These are phyloP conservation scores for Macaca nemestrina DNA, from an alignment of 2,113 vertebrate species.

Conservation along the genomic window DNA sequence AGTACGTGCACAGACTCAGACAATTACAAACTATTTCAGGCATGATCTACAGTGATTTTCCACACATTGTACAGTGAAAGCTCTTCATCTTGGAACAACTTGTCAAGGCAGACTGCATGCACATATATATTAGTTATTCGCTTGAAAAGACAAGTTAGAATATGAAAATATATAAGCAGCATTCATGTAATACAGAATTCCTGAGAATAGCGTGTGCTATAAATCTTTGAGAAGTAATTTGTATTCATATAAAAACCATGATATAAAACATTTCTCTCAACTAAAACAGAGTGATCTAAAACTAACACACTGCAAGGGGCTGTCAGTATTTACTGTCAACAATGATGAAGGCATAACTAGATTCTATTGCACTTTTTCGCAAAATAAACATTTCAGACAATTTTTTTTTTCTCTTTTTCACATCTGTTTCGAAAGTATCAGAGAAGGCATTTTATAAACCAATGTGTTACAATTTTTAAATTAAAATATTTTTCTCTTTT, in stretches of 20 bases:
- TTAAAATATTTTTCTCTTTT: slow-evolving; percentile 35
- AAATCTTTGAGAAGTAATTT: slow-evolving; percentile 77
- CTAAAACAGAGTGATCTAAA: slow-evolving; percentile 71
- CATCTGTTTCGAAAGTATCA: neutral
- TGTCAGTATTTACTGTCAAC: neutral
- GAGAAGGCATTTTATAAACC: slow-evolving; percentile 21
- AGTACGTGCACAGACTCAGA: slow-evolving; percentile 76
- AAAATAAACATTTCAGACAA: neutral
- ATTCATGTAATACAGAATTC: slow-evolving; percentile 85
- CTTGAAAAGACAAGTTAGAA: slow-evolving; percentile 81
- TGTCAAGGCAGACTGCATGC: slow-evolving; percentile 81
- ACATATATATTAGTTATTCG: slow-evolving; percentile 65
- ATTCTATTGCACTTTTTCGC: neutral
- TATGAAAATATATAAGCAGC: slow-evolving; percentile 84
- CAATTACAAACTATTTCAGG: slow-evolving; percentile 60
- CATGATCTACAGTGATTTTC: slow-evolving; percentile 65
- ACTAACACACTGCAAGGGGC: slow-evolving; percentile 41
- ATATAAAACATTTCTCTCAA: slow-evolving; percentile 78
- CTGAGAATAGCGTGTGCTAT: slow-evolving; percentile 85
- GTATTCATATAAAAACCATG: slow-evolving; percentile 79
- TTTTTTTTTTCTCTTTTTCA: neutral
- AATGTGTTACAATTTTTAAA: neutral
- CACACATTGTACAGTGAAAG: slow-evolving; percentile 69
- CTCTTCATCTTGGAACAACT: slow-evolving; percentile 58
- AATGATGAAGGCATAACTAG: neutral